A percentile compares a stretch with the other conserved stretches of the same genome.
phyloP scores from a whole-genome alignment of 2,797 vertebrate genomes.

The Phalloptychus januarius region DNA sequence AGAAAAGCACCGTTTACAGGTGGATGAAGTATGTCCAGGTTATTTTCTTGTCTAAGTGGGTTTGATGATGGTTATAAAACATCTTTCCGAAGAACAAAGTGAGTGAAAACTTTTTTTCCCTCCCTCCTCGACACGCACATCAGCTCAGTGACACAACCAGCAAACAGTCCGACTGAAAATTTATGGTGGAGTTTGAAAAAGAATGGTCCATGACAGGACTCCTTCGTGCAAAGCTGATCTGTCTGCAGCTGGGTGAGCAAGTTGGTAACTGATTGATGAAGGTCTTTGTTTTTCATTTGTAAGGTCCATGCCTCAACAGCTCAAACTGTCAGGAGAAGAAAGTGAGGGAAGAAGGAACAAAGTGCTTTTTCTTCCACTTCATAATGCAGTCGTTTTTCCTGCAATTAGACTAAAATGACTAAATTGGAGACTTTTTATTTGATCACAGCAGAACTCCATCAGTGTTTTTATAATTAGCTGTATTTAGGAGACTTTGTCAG shows the following conservation, averaged over 20 bases:
- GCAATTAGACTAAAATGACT: background rate
- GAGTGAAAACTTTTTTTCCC: background rate
- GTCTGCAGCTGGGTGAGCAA: conserved; percentile 2
- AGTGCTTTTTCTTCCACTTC: background rate
- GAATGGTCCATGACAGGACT: background rate
- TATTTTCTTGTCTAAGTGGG: background rate
- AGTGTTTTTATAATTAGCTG: background rate
- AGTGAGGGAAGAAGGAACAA: background rate
- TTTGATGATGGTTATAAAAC: background rate
- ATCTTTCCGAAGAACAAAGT: background rate
- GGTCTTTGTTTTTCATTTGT: conserved; percentile 8
- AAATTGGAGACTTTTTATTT: background rate
- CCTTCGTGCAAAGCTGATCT: conserved; percentile 1
- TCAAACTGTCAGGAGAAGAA: background rate
- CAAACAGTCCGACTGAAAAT: conserved; percentile 6
- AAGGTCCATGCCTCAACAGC: conserved; percentile 5
- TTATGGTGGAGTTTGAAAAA: background rate
- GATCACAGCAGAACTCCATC: background rate
- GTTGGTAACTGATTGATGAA: conserved; percentile 12
- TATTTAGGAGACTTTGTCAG: background rate
- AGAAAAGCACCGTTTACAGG: background rate
- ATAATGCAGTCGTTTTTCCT: background rate
- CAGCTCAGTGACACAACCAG: conserved; percentile 1
- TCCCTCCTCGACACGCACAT: background rate
- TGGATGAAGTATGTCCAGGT: background rate